Evolutionary conservation across 1,140 invertebrate genomes (phyloP).

Genomic region (Eufriesea mexicana): DNA sequence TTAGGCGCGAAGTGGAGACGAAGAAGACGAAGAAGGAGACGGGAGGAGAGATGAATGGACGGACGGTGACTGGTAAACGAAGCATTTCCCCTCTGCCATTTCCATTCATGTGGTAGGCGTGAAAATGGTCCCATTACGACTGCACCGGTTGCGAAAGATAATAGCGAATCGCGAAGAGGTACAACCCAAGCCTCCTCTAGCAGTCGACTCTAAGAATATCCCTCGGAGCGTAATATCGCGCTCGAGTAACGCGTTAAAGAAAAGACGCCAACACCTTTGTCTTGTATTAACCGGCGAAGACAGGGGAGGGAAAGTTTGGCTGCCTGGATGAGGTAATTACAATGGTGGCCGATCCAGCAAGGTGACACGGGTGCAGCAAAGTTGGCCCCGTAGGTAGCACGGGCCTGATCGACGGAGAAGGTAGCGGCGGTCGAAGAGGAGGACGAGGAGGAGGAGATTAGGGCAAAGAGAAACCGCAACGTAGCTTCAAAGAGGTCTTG

Average conservation of each 20-base stretch:
- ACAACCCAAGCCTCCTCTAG: too few relatives aligned
- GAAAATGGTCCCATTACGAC: constrained; percentile 22
- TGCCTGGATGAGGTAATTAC: constrained; percentile 73
- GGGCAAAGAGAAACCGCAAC: constrained; percentile 79
- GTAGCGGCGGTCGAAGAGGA: constrained; percentile 27
- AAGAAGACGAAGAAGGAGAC: constrained; percentile 25
- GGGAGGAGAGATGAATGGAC: constrained; percentile 43
- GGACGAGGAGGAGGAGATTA: constrained; percentile 59
- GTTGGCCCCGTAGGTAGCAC: constrained; percentile 54
- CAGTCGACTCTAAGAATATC: too few relatives aligned
- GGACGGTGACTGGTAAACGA: constrained; percentile 44
- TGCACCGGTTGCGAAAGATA: background rate
- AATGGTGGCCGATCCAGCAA: constrained; percentile 61
- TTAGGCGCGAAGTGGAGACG: constrained; percentile 41
- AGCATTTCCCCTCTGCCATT: constrained; percentile 38
- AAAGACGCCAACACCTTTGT: background rate
- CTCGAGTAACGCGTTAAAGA: background rate
- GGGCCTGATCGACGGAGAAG: constrained; percentile 54
- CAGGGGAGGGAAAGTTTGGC: constrained; percentile 20
- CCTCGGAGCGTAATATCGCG: background rate
- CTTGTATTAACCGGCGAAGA: constrained; percentile 2
- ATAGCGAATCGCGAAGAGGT: background rate
- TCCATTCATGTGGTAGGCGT: constrained; percentile 49
- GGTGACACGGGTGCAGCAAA: constrained; percentile 61
- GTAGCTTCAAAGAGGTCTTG: constrained; percentile 77